Evolutionary conservation across 2,113 vertebrate species (phyloP).

Genomic region (Orycteropus afer): DNA sequence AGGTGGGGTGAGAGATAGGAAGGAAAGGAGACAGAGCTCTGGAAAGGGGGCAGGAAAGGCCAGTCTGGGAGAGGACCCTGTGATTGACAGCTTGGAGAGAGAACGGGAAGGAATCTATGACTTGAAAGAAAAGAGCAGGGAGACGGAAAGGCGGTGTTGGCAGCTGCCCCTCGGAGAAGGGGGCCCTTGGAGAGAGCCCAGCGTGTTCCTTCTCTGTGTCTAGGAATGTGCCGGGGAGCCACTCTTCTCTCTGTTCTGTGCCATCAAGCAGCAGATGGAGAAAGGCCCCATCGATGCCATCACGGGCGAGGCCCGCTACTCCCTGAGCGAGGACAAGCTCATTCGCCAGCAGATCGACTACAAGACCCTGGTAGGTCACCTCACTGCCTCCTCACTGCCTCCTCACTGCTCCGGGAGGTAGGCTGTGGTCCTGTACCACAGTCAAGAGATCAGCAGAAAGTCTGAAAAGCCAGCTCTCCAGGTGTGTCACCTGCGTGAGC

Average conservation of each 20-base stretch:
- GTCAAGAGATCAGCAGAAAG: rapidly evolving
- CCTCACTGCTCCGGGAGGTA: rapidly evolving
- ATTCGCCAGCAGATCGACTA: conserved; percentile 99
- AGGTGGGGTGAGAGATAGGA: background rate
- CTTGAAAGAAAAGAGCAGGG: background rate
- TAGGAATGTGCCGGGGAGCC: conserved; percentile 98
- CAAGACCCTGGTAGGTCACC: conserved; percentile 94
- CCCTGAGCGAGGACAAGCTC: conserved; percentile 98
- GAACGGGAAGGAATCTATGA: too few species aligned
- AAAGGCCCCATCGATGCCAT: conserved; percentile 95
- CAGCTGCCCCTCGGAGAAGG: background rate
- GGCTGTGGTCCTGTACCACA: background rate
- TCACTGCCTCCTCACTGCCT: rapidly evolving
- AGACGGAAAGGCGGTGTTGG: rapidly evolving
- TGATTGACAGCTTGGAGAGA: background rate
- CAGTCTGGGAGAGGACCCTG: rapidly evolving
- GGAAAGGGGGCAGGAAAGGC: background rate
- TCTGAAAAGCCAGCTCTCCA: background rate
- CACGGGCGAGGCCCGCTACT: conserved; percentile 97
- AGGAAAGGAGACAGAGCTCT: background rate
- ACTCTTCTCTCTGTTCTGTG: conserved; percentile 99
- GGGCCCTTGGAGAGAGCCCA: rapidly evolving
- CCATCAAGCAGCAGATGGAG: conserved; percentile 89
- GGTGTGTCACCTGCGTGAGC: background rate
- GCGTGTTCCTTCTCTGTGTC: background rate